Evolutionary conservation across 2,797 vertebrate species (phyloP).

Genomic region (Brotogeris chrysoptera): DNA sequence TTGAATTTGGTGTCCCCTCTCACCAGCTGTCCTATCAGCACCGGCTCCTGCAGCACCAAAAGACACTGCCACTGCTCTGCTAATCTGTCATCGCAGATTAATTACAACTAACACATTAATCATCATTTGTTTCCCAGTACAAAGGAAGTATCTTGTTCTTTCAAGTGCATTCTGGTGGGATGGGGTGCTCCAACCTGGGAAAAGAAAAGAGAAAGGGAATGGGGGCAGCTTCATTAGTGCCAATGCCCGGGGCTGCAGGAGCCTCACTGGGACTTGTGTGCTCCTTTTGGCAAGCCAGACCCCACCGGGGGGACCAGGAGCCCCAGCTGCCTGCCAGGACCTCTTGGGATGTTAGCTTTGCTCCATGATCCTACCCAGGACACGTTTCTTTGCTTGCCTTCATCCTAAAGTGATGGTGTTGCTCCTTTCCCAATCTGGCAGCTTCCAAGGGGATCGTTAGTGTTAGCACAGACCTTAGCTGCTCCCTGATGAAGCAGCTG

Average conservation of each 20-base stretch:
- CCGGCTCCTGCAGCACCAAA: slow-evolving; percentile 76
- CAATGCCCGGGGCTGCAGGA: background rate
- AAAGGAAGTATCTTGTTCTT: slow-evolving; percentile 77
- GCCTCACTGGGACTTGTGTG: background rate
- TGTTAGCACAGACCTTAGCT: background rate
- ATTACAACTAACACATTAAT: slow-evolving; percentile 90
- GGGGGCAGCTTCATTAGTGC: slow-evolving; percentile 69
- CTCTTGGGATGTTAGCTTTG: background rate
- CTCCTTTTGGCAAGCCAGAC: slow-evolving; percentile 31
- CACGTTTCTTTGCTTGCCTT: background rate
- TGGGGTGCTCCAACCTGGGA: slow-evolving; percentile 70
- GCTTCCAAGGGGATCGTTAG: background rate
- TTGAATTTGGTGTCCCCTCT: slow-evolving; percentile 90
- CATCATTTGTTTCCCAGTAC: slow-evolving; percentile 84
- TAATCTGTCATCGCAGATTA: slow-evolving; percentile 87
- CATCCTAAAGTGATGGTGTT: background rate
- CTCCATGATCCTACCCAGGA: background rate
- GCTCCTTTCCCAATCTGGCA: background rate
- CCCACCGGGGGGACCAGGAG: background rate
- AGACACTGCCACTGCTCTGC: slow-evolving; percentile 71
- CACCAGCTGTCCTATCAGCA: slow-evolving; percentile 92
- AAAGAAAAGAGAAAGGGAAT: slow-evolving; percentile 23
- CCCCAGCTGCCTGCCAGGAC: background rate
- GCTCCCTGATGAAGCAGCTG: background rate
- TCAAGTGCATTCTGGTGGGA: slow-evolving; percentile 67